Conservation (phyloP, 2,888 invertebrate species). For the Eupeodes latifasciatus region DNA sequence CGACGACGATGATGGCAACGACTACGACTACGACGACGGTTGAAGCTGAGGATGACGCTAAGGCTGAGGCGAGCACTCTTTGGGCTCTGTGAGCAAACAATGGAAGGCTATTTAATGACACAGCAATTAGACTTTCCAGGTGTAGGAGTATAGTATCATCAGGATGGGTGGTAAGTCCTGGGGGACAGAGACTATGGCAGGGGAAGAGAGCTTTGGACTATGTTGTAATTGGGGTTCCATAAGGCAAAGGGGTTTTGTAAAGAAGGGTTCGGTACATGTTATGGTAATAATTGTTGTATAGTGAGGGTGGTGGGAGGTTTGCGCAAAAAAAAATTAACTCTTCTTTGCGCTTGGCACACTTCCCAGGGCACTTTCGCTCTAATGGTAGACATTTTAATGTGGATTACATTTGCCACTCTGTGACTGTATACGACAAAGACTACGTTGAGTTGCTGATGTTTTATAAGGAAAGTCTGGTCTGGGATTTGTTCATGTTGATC, state of each 20-base stretch:
- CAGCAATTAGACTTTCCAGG: slow-evolving; percentile 73
- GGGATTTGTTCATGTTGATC: slow-evolving; percentile 55
- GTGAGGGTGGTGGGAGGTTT: neutral
- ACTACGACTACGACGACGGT: neutral
- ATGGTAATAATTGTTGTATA: slow-evolving; percentile 63
- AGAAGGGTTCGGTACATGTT: slow-evolving; percentile 47
- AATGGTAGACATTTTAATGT: slow-evolving; percentile 70
- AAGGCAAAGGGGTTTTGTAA: slow-evolving; percentile 2
- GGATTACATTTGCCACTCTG: slow-evolving; percentile 60
- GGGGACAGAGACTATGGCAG: neutral
- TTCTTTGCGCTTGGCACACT: slow-evolving; percentile 68
- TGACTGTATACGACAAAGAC: neutral
- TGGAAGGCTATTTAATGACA: slow-evolving; percentile 70
- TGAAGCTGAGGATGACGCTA: neutral
- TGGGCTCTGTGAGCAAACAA: slow-evolving; percentile 62
- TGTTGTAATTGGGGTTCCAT: neutral
- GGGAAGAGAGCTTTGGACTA: neutral
- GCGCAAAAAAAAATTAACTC: slow-evolving; percentile 64
- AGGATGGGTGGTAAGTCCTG: slow-evolving; percentile 23
- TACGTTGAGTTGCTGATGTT: neutral
- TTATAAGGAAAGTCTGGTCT: slow-evolving; percentile 33
- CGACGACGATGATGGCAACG: neutral
- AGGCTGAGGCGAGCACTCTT: slow-evolving; percentile 31
- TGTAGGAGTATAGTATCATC: slow-evolving; percentile 3
- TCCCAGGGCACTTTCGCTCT: slow-evolving; percentile 49